phyloP scores from a whole-genome alignment of 2,888 invertebrate genomes.

The Machimus rusticus region DNA sequence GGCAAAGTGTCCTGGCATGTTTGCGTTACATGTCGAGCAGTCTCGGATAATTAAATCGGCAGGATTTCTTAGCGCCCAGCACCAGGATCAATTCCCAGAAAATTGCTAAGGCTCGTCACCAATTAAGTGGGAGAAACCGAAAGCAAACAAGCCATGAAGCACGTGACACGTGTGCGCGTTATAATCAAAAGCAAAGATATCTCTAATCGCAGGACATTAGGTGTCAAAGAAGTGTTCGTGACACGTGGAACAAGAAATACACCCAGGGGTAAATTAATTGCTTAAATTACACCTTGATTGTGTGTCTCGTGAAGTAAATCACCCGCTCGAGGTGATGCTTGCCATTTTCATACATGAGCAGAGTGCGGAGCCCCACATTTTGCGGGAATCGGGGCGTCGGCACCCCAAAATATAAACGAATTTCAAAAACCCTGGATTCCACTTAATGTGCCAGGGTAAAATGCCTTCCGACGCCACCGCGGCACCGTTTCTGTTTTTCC shows the following conservation, averaged over 20 bases:
- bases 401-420: not conserved
- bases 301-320: not conserved
- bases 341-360: not conserved
- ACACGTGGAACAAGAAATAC: not conserved
- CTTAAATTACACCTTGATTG: not conserved
- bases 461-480: not conserved
- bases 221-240: not conserved
- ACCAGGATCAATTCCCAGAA: not conserved
- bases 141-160: not conserved
- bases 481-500: not conserved
- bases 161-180: not conserved
- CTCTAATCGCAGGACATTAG: not conserved
- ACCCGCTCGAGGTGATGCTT: not conserved
- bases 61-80: not conserved
- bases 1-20: not conserved
- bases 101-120: not conserved
- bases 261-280: not conserved
- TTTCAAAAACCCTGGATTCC: not conserved
- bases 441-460: not conserved
- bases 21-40: not conserved
- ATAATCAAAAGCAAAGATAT: not conserved
- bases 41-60: not conserved
- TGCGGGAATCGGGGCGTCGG: not conserved
- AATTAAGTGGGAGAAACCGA: not conserved
- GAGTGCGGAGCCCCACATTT: not conserved